Evolutionary conservation across 2,797 vertebrate species (phyloP).

Genomic region (Eulemur coronatus): DNA sequence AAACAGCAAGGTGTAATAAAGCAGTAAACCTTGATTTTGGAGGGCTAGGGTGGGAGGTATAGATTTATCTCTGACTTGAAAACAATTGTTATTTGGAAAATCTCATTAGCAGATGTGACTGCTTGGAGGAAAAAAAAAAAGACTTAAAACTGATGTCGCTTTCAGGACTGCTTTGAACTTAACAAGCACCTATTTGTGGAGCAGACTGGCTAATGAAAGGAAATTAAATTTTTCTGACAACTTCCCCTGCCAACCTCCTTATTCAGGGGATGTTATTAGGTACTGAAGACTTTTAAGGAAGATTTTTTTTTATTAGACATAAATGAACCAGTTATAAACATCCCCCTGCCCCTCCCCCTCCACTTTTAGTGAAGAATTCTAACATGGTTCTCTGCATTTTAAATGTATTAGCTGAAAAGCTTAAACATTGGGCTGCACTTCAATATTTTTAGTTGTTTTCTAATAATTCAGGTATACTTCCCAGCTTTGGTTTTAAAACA

Average conservation of each 20-base stretch:
- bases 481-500: slow-evolving; percentile 82
- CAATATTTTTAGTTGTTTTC: slow-evolving; percentile 82
- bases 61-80: slow-evolving; percentile 87
- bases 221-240: slow-evolving; percentile 93
- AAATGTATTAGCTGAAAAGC: slow-evolving; percentile 79
- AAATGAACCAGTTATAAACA: slow-evolving; percentile 84
- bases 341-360: background rate
- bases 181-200: slow-evolving; percentile 91
- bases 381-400: slow-evolving; percentile 77
- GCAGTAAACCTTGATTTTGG: slow-evolving; percentile 82
- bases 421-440: slow-evolving; percentile 84
- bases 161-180: slow-evolving; percentile 92
- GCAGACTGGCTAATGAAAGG: slow-evolving; percentile 94
- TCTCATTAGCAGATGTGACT: slow-evolving; percentile 92
- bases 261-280: slow-evolving; percentile 85
- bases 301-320: slow-evolving; percentile 84
- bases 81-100: slow-evolving; percentile 90
- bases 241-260: slow-evolving; percentile 89
- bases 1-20: slow-evolving; percentile 87
- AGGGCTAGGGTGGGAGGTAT: slow-evolving; percentile 13
- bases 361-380: slow-evolving; percentile 69
- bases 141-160: slow-evolving; percentile 89
- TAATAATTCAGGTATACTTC: slow-evolving; percentile 63
- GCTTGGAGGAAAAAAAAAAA: slow-evolving; percentile 83
- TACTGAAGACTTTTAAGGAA: slow-evolving; percentile 87